Evolutionary conservation across 2,797 vertebrate species (phyloP), one percentile per base, ranked within the genome.

Genomic region (Myotis findleyi): DNA sequence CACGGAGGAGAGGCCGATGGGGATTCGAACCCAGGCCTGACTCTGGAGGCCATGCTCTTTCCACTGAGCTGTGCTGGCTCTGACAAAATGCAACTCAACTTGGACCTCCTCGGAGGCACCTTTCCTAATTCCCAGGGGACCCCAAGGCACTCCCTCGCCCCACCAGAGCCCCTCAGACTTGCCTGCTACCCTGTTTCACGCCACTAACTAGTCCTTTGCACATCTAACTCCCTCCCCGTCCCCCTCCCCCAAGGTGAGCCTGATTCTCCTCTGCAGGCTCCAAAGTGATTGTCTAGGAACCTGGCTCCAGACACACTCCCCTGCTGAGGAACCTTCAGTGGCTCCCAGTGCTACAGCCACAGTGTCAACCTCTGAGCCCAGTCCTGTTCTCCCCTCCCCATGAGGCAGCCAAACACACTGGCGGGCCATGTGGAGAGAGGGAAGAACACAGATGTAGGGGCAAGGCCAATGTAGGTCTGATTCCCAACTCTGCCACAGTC

Each of bases 201-300:
- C 18, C 16, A 33, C 87, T 86, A 53, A 77, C 9, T 9, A 7
- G 30, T 64, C 49, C 76, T 68, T 62, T 44, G 73, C 4, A 12
- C 23, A 33, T 49, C 53, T 44, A 41, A 44, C 41, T 44, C 41
- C 41, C 41, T 44, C 33, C 14, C 38, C 73, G 13, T 9, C 5
- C 16, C 14, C 5, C 13, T 17, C 14, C 12, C 23, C 5, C 5
- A 18, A 33, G 1, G 1, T 1, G 0, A 69, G 44, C n/a, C 33
- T 49, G 47, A 79, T 49, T 89, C 59, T 80, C n/a, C 55, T 55
- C 73, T 9, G n/a, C n/a, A 20, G 66, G 44, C 80, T 95, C 79
- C 21, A 27, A 36, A 89, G 49, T 7, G 79, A 75, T 6, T 62
- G 49, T 81, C 33, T 23, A 73, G 69, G 69, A 79, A 17, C n/a